A percentile compares a stretch with the other conserved stretches of the same genome.
phyloP scores from a whole-genome alignment of 2,113 vertebrate genomes.

The Cnemophilus loriae region DNA sequence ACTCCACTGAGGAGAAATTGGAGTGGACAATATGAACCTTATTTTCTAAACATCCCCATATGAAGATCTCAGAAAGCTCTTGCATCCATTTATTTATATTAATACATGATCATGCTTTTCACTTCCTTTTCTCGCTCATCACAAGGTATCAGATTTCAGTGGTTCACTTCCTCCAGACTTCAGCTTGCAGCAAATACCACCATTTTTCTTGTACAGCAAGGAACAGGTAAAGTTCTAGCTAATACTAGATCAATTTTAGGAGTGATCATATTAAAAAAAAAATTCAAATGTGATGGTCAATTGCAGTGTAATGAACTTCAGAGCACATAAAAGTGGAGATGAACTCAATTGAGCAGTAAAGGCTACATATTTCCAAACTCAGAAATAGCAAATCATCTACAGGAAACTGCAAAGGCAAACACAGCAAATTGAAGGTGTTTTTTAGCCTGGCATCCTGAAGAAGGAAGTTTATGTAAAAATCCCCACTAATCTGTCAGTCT shows the following conservation, averaged over 20 bases:
- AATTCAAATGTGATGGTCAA: background rate
- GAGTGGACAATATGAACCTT: background rate
- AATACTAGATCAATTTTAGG: background rate
- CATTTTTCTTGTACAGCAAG: background rate
- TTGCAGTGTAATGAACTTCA: background rate
- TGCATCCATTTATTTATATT: background rate
- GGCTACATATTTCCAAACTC: background rate
- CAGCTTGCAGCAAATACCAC: background rate
- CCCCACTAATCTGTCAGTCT: background rate
- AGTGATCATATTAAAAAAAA: background rate
- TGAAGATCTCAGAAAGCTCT: background rate
- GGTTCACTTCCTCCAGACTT: background rate
- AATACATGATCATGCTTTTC: background rate
- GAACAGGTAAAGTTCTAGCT: background rate
- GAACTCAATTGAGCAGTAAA: background rate
- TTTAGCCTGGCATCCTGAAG: background rate
- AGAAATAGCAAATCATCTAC: background rate
- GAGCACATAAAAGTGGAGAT: background rate
- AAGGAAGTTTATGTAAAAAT: background rate
- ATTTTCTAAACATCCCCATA: background rate
- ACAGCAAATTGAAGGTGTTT: background rate
- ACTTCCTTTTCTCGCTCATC: background rate
- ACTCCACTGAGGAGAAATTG: background rate
- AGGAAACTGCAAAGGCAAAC: background rate
- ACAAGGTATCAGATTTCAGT: background rate